phyloP scores from a whole-genome alignment of 2,113 vertebrate species.

The Elgaria multicarinata region DNA sequence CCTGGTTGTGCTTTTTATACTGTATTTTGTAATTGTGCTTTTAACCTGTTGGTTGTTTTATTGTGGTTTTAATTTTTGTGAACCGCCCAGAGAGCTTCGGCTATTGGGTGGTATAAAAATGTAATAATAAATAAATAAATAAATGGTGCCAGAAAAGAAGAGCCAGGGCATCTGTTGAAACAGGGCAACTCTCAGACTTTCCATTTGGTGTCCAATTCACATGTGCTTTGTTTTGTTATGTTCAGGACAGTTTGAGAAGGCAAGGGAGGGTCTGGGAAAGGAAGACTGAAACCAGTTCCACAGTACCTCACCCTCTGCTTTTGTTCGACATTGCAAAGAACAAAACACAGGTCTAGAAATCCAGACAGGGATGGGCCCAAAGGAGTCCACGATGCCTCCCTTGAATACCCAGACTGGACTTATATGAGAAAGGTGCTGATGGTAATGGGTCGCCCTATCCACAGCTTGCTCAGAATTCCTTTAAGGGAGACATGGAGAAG shows the following conservation, averaged over 20 bases:
- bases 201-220: rapidly evolving
- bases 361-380: neutral
- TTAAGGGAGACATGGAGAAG: neutral
- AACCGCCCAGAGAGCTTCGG: too few species aligned
- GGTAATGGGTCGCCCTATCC: neutral
- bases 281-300: slow-evolving; percentile 32
- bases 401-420: neutral
- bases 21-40: too few species aligned
- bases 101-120: too few species aligned
- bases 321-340: neutral
- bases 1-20: too few species aligned
- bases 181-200: neutral
- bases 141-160: neutral
- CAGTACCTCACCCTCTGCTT: neutral
- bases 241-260: slow-evolving; percentile 27
- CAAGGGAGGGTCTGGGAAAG: slow-evolving; percentile 45
- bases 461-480: neutral
- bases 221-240: neutral
- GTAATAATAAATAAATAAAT: too few species aligned
- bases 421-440: neutral
- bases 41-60: too few species aligned
- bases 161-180: neutral
- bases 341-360: neutral
- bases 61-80: too few species aligned
- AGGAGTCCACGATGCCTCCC: neutral